Conservation (phyloP, 2,797 vertebrate species). For the Onychomys torridus region DNA sequence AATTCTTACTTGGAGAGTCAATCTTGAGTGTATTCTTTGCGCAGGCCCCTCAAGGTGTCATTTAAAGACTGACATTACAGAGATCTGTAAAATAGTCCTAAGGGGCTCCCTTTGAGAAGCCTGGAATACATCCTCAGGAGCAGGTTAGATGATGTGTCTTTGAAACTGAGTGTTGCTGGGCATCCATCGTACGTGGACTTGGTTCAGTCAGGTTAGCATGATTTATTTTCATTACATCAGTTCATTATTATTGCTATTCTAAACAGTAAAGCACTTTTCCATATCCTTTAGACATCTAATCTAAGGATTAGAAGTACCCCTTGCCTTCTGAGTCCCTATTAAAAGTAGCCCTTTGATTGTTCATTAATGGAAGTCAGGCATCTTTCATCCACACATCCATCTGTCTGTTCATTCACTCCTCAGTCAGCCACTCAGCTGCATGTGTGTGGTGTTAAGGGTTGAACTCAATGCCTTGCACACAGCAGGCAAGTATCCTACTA, state of each 20-base stretch:
- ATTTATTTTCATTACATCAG: constrained; percentile 14
- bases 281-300: not conserved
- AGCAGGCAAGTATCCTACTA: not conserved
- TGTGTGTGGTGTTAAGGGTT: not conserved
- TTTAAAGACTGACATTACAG: not conserved
- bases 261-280: not conserved
- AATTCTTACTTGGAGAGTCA: not conserved
- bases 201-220: not conserved
- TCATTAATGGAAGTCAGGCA: not conserved
- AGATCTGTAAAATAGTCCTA: not conserved
- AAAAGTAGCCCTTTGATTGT: not conserved
- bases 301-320: not conserved
- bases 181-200: not conserved
- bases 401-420: not conserved
- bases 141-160: not conserved
- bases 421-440: not conserved
- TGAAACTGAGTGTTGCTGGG: not conserved
- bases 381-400: not conserved
- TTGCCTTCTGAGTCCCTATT: not conserved
- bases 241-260: constrained; percentile 10
- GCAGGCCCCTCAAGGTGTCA: not conserved
- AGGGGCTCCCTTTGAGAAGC: not conserved
- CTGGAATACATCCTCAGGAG: not conserved
- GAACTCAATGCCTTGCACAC: not conserved
- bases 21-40: not conserved